A percentile compares a stretch with the other conserved stretches of the same genome.
Conservation (phyloP, 2,113 vertebrate genomes). For the Myotis lucifugus region DNA sequence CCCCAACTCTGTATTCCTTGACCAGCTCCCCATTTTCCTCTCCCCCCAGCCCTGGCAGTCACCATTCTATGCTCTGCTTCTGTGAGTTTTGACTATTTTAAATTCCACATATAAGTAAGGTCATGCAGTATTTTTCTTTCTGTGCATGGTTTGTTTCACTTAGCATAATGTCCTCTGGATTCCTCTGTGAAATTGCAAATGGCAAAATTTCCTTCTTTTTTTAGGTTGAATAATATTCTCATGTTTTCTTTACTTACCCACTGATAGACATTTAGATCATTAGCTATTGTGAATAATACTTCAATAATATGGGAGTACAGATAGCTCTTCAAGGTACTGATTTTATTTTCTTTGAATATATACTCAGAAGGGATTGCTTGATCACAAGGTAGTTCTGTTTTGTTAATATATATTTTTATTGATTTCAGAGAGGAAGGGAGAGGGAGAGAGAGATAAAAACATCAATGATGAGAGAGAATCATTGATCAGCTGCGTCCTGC, state of each 20-base stretch:
- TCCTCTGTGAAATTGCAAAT: not conserved
- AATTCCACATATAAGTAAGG: not conserved
- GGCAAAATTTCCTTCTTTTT: not conserved
- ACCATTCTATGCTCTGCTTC: not conserved
- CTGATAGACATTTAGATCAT: not conserved
- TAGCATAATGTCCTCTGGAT: not conserved
- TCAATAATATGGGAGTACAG: not conserved
- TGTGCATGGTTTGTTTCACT: not conserved
- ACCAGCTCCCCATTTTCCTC: not conserved
- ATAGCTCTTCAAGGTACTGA: not conserved
- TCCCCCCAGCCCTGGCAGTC: too few relatives aligned
- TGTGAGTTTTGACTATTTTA: not conserved
- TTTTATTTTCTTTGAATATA: not conserved
- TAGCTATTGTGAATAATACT: not conserved
- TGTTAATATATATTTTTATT: not conserved
- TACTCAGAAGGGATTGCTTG: not conserved
- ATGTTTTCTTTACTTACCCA: not conserved
- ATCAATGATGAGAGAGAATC: not conserved
- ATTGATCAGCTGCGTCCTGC: not conserved
- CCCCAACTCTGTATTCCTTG: not conserved
- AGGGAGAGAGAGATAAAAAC: too few relatives aligned
- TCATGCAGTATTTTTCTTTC: not conserved
- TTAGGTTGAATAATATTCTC: not conserved
- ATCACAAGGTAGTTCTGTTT: not conserved
- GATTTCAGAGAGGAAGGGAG: not conserved